phyloP scores from a whole-genome alignment of 2,113 vertebrate genomes.

The Tricholaema leucomelas region DNA sequence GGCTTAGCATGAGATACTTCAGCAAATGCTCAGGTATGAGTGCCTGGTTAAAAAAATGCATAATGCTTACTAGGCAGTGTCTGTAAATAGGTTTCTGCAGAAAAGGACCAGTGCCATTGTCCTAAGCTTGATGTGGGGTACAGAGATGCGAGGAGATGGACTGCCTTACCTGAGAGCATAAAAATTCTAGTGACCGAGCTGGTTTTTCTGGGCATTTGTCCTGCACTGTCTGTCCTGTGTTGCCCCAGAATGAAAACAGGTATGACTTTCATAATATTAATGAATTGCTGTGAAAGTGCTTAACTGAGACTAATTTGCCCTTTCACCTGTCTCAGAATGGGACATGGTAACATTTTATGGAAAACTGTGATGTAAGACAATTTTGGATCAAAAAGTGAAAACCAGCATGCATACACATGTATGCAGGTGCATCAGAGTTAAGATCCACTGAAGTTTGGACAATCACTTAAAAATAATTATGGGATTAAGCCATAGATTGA shows the following conservation, averaged over 20 bases:
- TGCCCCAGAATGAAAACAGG: background rate
- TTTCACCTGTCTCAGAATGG: background rate
- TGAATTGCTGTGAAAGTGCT: background rate
- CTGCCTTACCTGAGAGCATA: background rate
- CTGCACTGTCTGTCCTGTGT: background rate
- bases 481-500: background rate
- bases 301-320: background rate
- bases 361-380: background rate
- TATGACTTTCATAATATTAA: background rate
- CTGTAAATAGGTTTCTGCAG: background rate
- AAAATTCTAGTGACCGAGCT: background rate
- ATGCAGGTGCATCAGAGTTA: background rate
- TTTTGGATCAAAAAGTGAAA: background rate
- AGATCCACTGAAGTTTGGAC: background rate
- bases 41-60: background rate
- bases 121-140: background rate
- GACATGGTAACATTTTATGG: background rate
- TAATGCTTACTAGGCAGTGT: background rate
- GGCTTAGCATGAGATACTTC: background rate
- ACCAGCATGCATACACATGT: rapidly evolving
- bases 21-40: background rate
- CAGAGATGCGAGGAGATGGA: background rate
- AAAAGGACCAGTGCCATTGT: background rate
- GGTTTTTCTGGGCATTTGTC: background rate
- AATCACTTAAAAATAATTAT: background rate